Base-by-base conservation (phyloP, 2,797 vertebrate genomes). In the Helostoma temminkii region DNA sequence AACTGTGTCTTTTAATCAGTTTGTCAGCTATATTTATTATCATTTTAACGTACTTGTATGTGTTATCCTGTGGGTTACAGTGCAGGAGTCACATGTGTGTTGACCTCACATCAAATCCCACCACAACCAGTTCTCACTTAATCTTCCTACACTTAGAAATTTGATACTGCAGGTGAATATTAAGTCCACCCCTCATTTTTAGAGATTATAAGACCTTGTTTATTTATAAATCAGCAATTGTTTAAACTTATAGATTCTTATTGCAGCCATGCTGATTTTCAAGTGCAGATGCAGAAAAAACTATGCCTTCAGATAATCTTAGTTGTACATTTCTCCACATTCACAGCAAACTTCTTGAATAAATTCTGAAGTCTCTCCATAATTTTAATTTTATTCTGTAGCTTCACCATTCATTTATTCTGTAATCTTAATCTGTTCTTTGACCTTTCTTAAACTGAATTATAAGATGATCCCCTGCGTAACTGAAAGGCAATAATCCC, bases 81-180 rank as follows among this genome's bases (percentile, higher is more conserved):
- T 28, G 4, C 32, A 42, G 12, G 45, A 71, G 14, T 3, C 18
- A 59, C 15, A 28, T 43, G 18, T 70, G 10, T 36, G 10, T 39
- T 25, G 36, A 46, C 28, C 34, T 50, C 8, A 47, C n/a, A 67
- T 57, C 9, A 59, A 53, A 68, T 45, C 32, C 1, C 19, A 54
- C 1, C 37, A 24, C 56, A 52, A 45, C 16, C 2, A 48, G 54
- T 41, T 52, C 14, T 41, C 15, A 24, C 9, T 58, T 22, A 14
- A 2, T 16, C 16, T 52, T 12, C 32, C 11, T 12, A 12, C 32
- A 25, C 6, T 54, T 37, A 6, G 8, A 56, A 30, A 36, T 24
- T 2, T 2, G 4, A 56, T 21, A 26, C 25, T 41, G 2, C 26
- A 12, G 7, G 37, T 36, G 48, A 18, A 39, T 19, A 0, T 43